Evolutionary conservation across 30 jellyfish, hydroid and myxozoan species (phyloP), one percentile per base, ranked within the genome.

Genomic region (Hydra vulgaris): DNA sequence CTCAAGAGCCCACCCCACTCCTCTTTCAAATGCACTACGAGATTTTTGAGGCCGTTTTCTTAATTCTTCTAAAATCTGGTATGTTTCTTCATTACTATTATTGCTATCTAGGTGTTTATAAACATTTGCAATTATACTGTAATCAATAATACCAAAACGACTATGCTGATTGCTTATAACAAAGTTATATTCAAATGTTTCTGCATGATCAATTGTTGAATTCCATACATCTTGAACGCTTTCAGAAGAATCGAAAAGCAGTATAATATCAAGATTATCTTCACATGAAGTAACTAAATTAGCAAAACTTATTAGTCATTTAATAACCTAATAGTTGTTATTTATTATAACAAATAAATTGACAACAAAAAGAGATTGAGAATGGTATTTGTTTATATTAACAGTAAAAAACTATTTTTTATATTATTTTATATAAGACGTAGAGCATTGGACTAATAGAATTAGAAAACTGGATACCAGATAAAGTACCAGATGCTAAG

Each of bases 211-310:
- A 23, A 91, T 91, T 16, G 95, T 91, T 52, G 81, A 71, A 70
- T 91, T 91, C 95, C 95, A 91, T 17, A 52, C 22, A 16, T 54
- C 79, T 18, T 15, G 73, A 17, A 81, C 89, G 55, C 96, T 91
- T n/a, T 95, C 96, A 0, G 97, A 91, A 21, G 95, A 79, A 66
- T 91, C 97, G 53, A 91, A 52, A 4, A 81, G 81, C 25, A 91
- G 23, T 26, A 91, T 82, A 70, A 91, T n/a, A 81, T 91, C 97
- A 69, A 89, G 18, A 7, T 85, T 80, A 3, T 72, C 66, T 1
- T 26, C 27, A 67, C 96, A 87, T 8, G 85, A 22, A 0, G n/a
- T n/a, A n/a, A n/a, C n/a, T n/a, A n/a, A n/a, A n/a, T n/a, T n/a
- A n/a, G n/a, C n/a, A n/a, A n/a, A n/a, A n/a, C n/a, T n/a, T n/a